Conservation (phyloP, 2,797 vertebrate genomes). For the Brachyalestes nurse region DNA sequence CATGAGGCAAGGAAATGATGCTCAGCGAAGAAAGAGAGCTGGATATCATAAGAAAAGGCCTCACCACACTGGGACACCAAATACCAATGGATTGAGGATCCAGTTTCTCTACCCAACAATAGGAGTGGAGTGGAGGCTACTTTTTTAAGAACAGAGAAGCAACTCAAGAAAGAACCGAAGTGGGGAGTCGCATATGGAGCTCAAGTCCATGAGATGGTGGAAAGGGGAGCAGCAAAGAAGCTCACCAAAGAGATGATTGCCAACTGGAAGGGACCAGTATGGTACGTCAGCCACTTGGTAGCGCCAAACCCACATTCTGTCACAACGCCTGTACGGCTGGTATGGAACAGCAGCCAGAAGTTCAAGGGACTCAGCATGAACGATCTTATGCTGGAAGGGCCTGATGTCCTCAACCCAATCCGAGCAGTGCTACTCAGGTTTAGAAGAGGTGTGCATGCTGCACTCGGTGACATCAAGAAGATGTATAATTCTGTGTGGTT, state of each 20-base stretch:
- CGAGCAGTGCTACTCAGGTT: conserved; percentile 43
- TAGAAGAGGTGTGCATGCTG: conserved; percentile 18
- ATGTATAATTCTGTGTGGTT: conserved; percentile 54
- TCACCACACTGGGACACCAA: conserved; percentile 30
- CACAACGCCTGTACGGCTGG: conserved; percentile 33
- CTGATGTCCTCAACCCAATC: conserved; percentile 51
- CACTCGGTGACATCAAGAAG: conserved; percentile 51
- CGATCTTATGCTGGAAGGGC: conserved; percentile 42
- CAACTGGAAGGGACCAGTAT: conserved; percentile 35
- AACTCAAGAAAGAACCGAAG: conserved; percentile 26
- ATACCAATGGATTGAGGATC: conserved; percentile 3
- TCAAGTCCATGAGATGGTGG: conserved; percentile 53
- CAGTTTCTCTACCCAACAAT: neutral
- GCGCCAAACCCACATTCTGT: conserved; percentile 31
- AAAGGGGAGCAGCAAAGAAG: conserved; percentile 30
- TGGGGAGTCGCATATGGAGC: conserved; percentile 24
- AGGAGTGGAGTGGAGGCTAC: too few species aligned
- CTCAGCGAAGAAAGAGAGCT: conserved; percentile 37
- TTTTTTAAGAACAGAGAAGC: neutral
- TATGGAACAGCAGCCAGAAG: conserved; percentile 52
- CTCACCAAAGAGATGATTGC: conserved; percentile 24
- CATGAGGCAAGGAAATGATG: conserved; percentile 33
- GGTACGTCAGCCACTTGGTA: conserved; percentile 48
- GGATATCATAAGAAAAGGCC: conserved; percentile 34
- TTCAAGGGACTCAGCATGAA: conserved; percentile 45